Percentiles rank a stretch among this genome's conserved stretches.
phyloP scores from a whole-genome alignment of 1,140 invertebrate species.

The Conus ventricosus region DNA sequence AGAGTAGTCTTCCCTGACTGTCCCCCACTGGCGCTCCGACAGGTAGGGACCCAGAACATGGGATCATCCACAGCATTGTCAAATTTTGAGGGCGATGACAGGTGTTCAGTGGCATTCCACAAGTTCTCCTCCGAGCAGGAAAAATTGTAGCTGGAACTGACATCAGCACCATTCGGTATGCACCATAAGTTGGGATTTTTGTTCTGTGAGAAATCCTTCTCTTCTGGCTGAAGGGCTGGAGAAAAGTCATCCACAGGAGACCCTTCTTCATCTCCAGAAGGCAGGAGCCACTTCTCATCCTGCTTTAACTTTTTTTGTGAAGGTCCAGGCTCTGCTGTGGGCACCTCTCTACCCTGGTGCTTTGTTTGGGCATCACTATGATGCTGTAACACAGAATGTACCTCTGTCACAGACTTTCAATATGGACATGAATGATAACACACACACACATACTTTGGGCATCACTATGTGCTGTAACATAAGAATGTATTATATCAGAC shows the following conservation, averaged over 20 bases:
- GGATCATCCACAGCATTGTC: constrained; percentile 36
- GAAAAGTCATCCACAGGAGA: not conserved
- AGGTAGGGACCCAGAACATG: constrained; percentile 69
- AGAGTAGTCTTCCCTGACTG: constrained; percentile 73
- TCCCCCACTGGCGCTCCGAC: constrained; percentile 74
- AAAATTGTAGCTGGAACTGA: not conserved
- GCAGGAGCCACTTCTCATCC: too few species aligned
- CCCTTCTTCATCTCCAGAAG: not conserved
- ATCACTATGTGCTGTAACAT: not conserved
- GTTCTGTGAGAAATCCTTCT: constrained; percentile 9
- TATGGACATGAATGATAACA: too few species aligned
- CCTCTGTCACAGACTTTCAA: too few species aligned
- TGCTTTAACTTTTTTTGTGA: too few species aligned
- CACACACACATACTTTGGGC: too few species aligned
- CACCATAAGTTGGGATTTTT: not conserved
- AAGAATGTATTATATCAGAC: too few species aligned
- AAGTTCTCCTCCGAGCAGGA: not conserved
- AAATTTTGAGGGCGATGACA: not conserved
- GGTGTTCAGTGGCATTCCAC: not conserved
- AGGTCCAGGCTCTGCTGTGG: too few species aligned
- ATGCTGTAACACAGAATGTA: not conserved
- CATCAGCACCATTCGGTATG: not conserved
- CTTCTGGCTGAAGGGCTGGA: not conserved
- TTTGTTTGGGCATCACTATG: not conserved
- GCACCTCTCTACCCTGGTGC: not conserved